Evolutionary conservation across 2,888 invertebrate genomes (phyloP).

Genomic region (Eubasilissa splendida): DNA sequence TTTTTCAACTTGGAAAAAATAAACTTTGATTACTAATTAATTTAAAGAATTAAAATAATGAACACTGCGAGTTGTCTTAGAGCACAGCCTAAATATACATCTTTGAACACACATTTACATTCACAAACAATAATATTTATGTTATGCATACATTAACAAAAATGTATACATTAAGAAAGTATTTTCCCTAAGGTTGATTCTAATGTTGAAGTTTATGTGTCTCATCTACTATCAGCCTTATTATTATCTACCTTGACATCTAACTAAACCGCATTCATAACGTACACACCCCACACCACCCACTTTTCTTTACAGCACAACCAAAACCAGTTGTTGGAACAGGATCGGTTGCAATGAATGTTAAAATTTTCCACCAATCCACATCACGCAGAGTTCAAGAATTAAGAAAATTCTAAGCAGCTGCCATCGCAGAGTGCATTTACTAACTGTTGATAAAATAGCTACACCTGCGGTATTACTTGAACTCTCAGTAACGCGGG

Average conservation of each 20-base stretch:
- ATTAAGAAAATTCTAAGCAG: too few relatives aligned
- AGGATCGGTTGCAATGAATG: too few relatives aligned
- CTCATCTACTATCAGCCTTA: background rate
- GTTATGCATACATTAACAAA: conserved; percentile 24
- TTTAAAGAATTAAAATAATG: conserved; percentile 36
- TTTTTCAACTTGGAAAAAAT: conserved; percentile 20
- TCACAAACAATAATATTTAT: conserved; percentile 25
- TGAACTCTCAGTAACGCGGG: too few relatives aligned
- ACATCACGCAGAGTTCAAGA: too few relatives aligned
- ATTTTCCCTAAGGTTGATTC: background rate
- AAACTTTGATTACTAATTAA: conserved; percentile 31
- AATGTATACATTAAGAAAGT: conserved; percentile 16
- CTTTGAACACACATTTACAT: conserved; percentile 51
- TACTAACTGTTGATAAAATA: too few relatives aligned
- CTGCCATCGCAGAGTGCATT: too few relatives aligned
- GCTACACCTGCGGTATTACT: too few relatives aligned
- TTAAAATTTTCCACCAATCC: too few relatives aligned
- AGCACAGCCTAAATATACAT: conserved; percentile 53
- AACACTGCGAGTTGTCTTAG: conserved; percentile 42
- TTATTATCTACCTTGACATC: background rate
- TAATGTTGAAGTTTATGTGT: background rate
- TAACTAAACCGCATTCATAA: conserved; percentile 2
- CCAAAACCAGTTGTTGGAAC: too few relatives aligned
- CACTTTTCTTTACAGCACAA: too few relatives aligned
- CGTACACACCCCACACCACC: background rate